Evolutionary conservation across 2,797 vertebrate genomes (phyloP).

Genomic region (Oreortyx pictus): DNA sequence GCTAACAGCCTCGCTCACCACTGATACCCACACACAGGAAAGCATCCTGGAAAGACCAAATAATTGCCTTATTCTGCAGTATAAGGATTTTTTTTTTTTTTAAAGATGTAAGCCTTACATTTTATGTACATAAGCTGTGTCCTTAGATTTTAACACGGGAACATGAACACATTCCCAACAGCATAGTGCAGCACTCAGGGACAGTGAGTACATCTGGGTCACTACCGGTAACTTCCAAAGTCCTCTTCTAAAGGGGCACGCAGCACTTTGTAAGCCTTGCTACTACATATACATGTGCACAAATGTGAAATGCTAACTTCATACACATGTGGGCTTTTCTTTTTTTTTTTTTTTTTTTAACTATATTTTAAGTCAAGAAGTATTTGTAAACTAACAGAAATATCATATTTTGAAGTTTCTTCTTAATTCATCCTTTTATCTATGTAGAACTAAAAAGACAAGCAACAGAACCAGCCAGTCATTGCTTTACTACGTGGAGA

Average conservation of each 20-base stretch:
- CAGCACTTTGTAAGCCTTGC: background rate
- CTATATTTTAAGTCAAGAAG: background rate
- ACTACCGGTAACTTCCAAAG: background rate
- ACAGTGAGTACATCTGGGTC: background rate
- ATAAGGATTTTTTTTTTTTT: background rate
- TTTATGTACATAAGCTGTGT: slow-evolving; percentile 44
- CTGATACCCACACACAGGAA: slow-evolving; percentile 51
- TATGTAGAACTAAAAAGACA: background rate
- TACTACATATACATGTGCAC: background rate
- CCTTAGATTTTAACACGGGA: slow-evolving; percentile 49
- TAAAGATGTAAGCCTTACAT: slow-evolving; percentile 55
- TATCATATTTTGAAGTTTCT: background rate
- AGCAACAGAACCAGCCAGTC: background rate
- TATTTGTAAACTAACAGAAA: slow-evolving; percentile 27
- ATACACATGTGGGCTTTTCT: background rate
- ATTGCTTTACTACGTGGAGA: background rate
- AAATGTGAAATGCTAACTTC: background rate
- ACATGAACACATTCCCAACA: background rate
- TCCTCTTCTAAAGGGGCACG: background rate
- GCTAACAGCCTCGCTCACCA: slow-evolving; percentile 73
- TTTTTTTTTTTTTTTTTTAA: slow-evolving; percentile 41
- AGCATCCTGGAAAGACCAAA: slow-evolving; percentile 63
- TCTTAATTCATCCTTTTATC: slow-evolving; percentile 6
- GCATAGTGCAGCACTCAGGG: background rate
- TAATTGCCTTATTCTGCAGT: slow-evolving; percentile 78